Evolutionary conservation across 2,888 invertebrate genomes (phyloP).

Genomic region (Dicyrtoma fusca): DNA sequence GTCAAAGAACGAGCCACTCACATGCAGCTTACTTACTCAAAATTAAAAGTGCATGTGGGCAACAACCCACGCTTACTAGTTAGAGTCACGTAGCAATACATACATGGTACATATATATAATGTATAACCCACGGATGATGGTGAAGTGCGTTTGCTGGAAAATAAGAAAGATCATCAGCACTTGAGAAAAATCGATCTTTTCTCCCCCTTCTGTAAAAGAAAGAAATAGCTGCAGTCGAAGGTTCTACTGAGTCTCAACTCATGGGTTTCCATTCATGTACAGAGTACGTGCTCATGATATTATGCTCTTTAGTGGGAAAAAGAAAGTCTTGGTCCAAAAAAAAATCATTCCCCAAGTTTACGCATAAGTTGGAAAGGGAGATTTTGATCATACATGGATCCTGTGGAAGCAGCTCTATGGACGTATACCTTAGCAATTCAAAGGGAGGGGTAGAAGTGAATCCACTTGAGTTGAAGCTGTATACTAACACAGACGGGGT

Average conservation of each 20-base stretch:
- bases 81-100: no score
- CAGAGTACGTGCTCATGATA: no score
- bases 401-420: background rate
- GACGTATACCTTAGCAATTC: conserved; percentile 21
- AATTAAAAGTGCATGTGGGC: no score
- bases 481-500: background rate
- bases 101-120: no score
- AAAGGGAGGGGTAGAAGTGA: conserved; percentile 18
- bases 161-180: conserved; percentile 37
- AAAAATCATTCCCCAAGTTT: no score
- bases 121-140: no score
- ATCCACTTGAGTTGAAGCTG: conserved; percentile 22
- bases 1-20: no score
- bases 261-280: no score
- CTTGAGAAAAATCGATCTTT: conserved; percentile 33
- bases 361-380: no score
- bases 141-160: background rate
- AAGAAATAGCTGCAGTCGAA: conserved; percentile 30
- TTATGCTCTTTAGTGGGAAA: background rate
- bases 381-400: background rate
- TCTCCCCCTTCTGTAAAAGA: background rate
- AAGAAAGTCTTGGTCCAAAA: background rate
- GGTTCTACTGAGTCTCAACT: no score
- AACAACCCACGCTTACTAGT: no score
- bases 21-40: no score